Evolutionary conservation across 2,888 invertebrate genomes (phyloP), one percentile per base, ranked within the genome.

Genomic region (Latrodectus elegans): DNA sequence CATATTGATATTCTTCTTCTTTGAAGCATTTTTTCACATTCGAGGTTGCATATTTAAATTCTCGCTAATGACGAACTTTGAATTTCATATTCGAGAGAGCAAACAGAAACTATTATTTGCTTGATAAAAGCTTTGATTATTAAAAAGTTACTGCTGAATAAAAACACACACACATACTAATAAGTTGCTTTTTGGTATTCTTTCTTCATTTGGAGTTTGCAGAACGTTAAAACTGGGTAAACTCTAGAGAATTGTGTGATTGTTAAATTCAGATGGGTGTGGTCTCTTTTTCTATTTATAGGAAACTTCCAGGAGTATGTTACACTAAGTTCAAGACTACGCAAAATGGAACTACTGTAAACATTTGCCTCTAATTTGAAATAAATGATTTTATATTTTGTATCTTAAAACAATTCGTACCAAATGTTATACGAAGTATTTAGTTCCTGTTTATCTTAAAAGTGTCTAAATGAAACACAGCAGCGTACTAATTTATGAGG

Each of bases 241-340:
- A 75, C 75, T 75, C 53, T 75, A 53, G 80, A 85, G 79, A 85
- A 22, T 49, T 79, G 75, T 55, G 52, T 75, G 79, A 55, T 87
- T 81, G 77, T 87, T 87, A 81, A 81, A 87, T 87, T 87, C 81
- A 26, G 65, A 10, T 49, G 77, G 86, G 86, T 81, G 81, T 81
- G 81, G 86, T 81, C 72, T 71, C 67, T 68, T 17, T 22, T 52
- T 64, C 86, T 87, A 87, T 87, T 81, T 87, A 77, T 81, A 87
- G 72, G 17, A 10, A 38, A 55, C 49, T 22, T 68, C 52, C 71
- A 64, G 72, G 68, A 60, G 11, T 60, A 15, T n/a, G n/a, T 12
- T 60, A 60, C 14, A 6, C 4, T 11, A 60, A 11, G 60, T n/a
- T 60, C 6, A 15, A 15, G 60, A n/a, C 14, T 60, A 15, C 12